Evolutionary conservation across 2,888 invertebrate genomes (phyloP), one percentile per base, ranked within the genome.

Genomic region (Blastobasis adustella): DNA sequence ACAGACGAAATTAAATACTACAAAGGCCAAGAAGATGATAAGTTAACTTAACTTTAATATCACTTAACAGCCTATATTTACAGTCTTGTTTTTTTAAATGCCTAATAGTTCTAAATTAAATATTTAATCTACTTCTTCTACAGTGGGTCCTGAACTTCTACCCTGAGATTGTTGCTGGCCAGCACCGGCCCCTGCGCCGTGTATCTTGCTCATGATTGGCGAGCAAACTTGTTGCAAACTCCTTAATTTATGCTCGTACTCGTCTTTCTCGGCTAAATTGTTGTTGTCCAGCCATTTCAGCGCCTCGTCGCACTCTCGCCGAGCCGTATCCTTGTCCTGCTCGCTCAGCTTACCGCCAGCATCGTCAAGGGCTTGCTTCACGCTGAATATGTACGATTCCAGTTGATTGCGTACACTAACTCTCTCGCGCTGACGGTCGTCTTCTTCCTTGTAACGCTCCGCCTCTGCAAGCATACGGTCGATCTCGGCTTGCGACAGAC

Each of bases 401-500:
- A 96, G 82, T 54, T 90, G 89, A 75, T 96, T 96, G 55, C 94
- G 92, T 36, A 93, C 90, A 0, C 90, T 70, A 9, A 95, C 91
- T 45, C 92, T 88, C 55, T 93, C 91, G 6, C 91, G 86, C 60
- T 93, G 93, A 53, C 90, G 89, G 49, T 92, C 92, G 66, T 95
- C 94, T 67, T 94, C 94, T 43, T 92, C 93, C 49, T 91, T 90
- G 73, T 93, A 95, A 46, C 85, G 88, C 65, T 95, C 94, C 0
- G 95, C 94, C 57, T 95, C 94, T 4, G 90, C 77, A 45, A 95
- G 76, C 95, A 95, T 95, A 57, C 92, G 89, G 54, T 96, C 95
- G 59, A 96, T 95, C 68, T 96, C 95, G 37, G 92, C 92, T 70
- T 95, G 94, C 6, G 94, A 93, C 49, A 96, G 81, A 5, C 95